phyloP scores from a whole-genome alignment of 2,113 vertebrate genomes.

The Eretmochelys imbricata region DNA sequence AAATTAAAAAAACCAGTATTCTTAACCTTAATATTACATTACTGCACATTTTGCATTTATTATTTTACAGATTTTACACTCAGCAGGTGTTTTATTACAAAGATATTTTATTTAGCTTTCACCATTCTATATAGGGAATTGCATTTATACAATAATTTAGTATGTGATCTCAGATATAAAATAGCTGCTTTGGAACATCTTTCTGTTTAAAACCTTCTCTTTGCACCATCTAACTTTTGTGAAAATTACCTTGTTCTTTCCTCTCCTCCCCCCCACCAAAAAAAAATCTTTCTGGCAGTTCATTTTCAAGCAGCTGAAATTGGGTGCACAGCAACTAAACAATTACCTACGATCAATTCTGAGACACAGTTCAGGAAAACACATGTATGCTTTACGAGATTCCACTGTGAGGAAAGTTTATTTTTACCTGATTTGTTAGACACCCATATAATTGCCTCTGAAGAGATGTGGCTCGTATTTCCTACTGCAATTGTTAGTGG shows the following conservation, averaged over 20 bases:
- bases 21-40: neutral
- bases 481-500: slow-evolving; percentile 94
- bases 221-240: slow-evolving; percentile 6
- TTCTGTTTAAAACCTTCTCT: slow-evolving; percentile 12
- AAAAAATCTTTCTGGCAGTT: slow-evolving; percentile 55
- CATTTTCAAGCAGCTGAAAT: slow-evolving; percentile 53
- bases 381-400: slow-evolving; percentile 72
- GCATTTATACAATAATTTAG: slow-evolving; percentile 35
- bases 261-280: slow-evolving; percentile 29
- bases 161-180: slow-evolving; percentile 30
- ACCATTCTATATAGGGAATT: slow-evolving; percentile 27
- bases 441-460: slow-evolving; percentile 95
- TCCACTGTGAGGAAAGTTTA: slow-evolving; percentile 74
- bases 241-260: slow-evolving; percentile 7
- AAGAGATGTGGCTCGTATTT: slow-evolving; percentile 88
- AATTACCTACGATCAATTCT: slow-evolving; percentile 70
- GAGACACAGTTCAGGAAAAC: slow-evolving; percentile 73
- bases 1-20: neutral
- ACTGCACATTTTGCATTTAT: neutral
- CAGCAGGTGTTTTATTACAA: neutral
- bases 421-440: slow-evolving; percentile 95
- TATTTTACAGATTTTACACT: neutral
- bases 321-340: slow-evolving; percentile 64
- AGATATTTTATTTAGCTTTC: slow-evolving; percentile 32
- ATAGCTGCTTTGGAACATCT: neutral